phyloP scores from a whole-genome alignment of 2,888 invertebrate species.

The Drosophila anomelani region DNA sequence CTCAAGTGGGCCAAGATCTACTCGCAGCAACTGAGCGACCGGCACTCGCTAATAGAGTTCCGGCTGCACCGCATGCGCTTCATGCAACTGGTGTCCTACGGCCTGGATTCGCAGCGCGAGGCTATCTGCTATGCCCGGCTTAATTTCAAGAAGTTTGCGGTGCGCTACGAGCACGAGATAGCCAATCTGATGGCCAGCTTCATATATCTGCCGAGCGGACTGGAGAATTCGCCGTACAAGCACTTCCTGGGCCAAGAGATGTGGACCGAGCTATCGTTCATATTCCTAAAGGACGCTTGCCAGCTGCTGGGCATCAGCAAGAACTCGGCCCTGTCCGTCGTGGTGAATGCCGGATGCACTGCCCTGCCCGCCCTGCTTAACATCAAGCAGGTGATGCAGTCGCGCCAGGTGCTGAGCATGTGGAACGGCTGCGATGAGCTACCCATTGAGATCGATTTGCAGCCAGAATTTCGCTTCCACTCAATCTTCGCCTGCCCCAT shows the following conservation, averaged over 20 bases:
- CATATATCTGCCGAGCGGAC: constrained; percentile 91
- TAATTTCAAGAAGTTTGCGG: constrained; percentile 92
- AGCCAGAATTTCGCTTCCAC: constrained; percentile 95
- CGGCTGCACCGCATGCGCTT: constrained; percentile 93
- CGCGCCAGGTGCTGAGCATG: constrained; percentile 94
- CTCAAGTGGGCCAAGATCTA: constrained; percentile 94
- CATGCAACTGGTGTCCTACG: constrained; percentile 86
- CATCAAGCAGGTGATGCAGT: constrained; percentile 96
- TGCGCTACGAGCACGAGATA: constrained; percentile 92
- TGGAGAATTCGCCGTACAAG: constrained; percentile 91
- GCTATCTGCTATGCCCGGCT: constrained; percentile 94
- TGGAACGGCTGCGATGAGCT: constrained; percentile 98
- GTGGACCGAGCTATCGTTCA: constrained; percentile 92
- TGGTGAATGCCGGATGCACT: constrained; percentile 95
- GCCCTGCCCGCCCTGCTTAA: constrained; percentile 97
- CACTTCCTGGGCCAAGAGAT: constrained; percentile 90
- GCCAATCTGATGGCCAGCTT: constrained; percentile 94
- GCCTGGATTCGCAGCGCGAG: constrained; percentile 89
- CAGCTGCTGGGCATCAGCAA: constrained; percentile 94
- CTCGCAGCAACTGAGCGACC: constrained; percentile 88
- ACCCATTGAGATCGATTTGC: constrained; percentile 98
- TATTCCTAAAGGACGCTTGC: constrained; percentile 97
- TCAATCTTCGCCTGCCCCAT: constrained; percentile 99
- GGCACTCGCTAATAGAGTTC: constrained; percentile 88
- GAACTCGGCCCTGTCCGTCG: constrained; percentile 95